Evolutionary conservation across 2,113 vertebrate species (phyloP).

Genomic region (Burhinus bistriatus): DNA sequence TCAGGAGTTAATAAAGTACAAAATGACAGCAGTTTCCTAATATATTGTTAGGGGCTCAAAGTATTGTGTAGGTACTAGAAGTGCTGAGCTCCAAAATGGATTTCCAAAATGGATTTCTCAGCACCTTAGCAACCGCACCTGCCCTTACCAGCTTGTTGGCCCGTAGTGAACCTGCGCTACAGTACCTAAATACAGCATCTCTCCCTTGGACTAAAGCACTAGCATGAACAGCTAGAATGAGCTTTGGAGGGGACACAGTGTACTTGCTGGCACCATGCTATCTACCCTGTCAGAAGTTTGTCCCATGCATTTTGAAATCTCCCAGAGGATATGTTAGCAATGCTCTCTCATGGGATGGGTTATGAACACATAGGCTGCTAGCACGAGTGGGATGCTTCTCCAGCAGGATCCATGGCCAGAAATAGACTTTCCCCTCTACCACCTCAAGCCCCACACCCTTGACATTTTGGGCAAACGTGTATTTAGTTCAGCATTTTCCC

Average conservation of each 20-base stretch:
- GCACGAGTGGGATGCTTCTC: not conserved
- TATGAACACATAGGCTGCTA: not conserved
- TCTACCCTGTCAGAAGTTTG: not conserved
- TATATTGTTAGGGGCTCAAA: not conserved
- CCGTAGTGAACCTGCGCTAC: not conserved
- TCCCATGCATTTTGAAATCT: not conserved
- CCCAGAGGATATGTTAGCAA: not conserved
- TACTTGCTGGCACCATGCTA: not conserved
- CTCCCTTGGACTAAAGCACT: not conserved
- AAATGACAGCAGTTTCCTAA: not conserved
- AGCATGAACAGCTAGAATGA: not conserved
- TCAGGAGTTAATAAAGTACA: not conserved
- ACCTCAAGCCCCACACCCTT: not conserved
- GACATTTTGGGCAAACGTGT: not conserved
- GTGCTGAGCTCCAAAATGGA: not conserved
- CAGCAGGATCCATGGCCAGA: not conserved
- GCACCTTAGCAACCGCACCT: not conserved
- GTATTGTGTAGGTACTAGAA: not conserved
- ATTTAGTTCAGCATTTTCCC: not conserved
- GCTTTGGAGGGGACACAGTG: not conserved
- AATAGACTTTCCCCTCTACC: not conserved
- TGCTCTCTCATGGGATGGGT: not conserved
- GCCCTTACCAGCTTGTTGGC: not conserved
- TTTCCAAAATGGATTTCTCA: not conserved
- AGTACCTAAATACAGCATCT: not conserved